Evolutionary conservation across 2,888 invertebrate species (phyloP), one percentile per base, ranked within the genome.

Genomic region (Melanargia galathea): DNA sequence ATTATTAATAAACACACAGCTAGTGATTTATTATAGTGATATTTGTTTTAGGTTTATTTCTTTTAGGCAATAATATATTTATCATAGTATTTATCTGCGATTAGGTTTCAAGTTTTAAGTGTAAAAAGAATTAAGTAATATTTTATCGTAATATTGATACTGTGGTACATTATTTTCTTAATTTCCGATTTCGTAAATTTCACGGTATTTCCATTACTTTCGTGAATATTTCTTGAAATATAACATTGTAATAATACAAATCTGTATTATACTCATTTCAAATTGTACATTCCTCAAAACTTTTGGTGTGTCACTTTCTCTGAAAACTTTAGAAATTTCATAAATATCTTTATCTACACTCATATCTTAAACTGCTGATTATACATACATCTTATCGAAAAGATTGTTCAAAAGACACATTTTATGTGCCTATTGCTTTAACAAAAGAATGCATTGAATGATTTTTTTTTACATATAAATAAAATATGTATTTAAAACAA

Each of bases 1-100:
- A 10, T 51, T 51, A 40, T 54, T 40, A 54, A 54, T 56, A 46
- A 38, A 63, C 60, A 63, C 60, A 66, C 57, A 66, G 62, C 66
- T 66, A 60, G 66, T 66, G 64, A 66, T 66, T 66, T 66, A 56
- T 62, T 48, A 56, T 64, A 66, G 66, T 66, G 64, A 64, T 66
- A 59, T 64, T 62, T 58, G 55, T 66, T 66, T 62, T 59, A 63
- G 57, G 24, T 60, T 38, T 58, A 43, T 49, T 40, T 43, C 40
- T 49, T 55, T 57, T 60, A 55, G 10, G 16, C 33, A 57, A 20
- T 35, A 43, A 56, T 55, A 18, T 54, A 45, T 58, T 51, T 56
- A 40, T 35, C 49, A 40, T 64, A 63, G 43, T 60, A n/a, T 48
- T 48, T 26, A 22, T 35, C 35, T 38, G n/a, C 30, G 11, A 16